These are phyloP conservation scores for Propithecus coquereli DNA, from an alignment of 2,113 vertebrate species.

Conservation along the genomic window DNA sequence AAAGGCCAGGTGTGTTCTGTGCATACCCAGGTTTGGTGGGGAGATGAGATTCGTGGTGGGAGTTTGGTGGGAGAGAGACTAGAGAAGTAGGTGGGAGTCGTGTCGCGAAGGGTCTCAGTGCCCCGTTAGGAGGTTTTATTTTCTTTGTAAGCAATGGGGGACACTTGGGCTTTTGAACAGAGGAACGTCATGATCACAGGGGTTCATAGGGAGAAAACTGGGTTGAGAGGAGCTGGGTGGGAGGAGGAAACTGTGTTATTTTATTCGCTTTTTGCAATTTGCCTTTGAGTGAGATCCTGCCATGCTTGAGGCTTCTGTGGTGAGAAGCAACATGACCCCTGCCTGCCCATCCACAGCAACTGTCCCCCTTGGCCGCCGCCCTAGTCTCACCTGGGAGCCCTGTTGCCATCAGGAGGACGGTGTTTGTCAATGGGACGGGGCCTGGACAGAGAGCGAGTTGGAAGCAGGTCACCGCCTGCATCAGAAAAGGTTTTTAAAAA, in stretches of 20 bases:
- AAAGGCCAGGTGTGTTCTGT: neutral
- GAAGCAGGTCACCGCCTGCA: neutral
- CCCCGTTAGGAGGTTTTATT: neutral
- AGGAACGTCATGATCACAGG: neutral
- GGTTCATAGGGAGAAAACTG: neutral
- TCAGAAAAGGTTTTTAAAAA: neutral
- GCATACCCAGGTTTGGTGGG: neutral
- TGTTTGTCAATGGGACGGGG: neutral
- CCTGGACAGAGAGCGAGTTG: neutral
- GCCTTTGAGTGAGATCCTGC: neutral
- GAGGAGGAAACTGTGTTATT: neutral
- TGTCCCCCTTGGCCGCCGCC: accelerated
- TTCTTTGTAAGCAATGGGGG: neutral
- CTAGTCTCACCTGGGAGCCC: neutral
- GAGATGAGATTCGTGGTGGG: neutral
- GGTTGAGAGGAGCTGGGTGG: neutral
- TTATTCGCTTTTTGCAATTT: neutral
- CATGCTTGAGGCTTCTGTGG: no score
- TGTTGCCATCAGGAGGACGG: neutral
- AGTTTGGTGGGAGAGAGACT: neutral
- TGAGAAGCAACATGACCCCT: neutral
- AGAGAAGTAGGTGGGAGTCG: neutral
- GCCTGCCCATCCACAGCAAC: neutral
- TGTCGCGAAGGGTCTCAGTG: neutral
- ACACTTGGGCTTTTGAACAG: neutral